Evolutionary conservation across 2,888 invertebrate species (phyloP).

Genomic region (Polyommatus icarus): DNA sequence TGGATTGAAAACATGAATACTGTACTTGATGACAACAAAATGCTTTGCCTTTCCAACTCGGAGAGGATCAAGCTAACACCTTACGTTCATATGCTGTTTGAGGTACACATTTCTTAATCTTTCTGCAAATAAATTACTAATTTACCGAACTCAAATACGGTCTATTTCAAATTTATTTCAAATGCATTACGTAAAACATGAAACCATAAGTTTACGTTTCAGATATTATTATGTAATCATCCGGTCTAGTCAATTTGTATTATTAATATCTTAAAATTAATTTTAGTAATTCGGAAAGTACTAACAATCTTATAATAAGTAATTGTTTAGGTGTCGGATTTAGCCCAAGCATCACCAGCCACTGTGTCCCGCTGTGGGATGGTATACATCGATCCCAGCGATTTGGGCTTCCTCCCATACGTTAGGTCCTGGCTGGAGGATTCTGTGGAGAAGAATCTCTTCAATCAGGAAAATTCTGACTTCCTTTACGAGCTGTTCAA

Average conservation of each 20-base stretch:
- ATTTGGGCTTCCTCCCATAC: slow-evolving; percentile 89
- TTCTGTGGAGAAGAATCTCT: slow-evolving; percentile 70
- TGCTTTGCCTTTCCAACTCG: slow-evolving; percentile 94
- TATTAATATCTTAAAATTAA: too few species aligned
- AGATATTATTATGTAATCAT: too few species aligned
- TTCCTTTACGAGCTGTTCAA: slow-evolving; percentile 85
- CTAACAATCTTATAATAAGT: background rate
- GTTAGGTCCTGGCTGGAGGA: slow-evolving; percentile 88
- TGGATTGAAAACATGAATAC: slow-evolving; percentile 98
- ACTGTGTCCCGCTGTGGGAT: slow-evolving; percentile 92
- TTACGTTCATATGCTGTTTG: slow-evolving; percentile 94
- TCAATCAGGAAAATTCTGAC: slow-evolving; percentile 80
- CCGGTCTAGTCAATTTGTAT: too few species aligned
- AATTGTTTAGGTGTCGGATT: slow-evolving; percentile 82
- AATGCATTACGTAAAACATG: too few species aligned
- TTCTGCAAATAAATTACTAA: background rate
- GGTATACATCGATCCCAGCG: slow-evolving; percentile 94
- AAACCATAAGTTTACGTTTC: too few species aligned
- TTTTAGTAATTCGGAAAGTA: background rate
- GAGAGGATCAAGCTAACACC: slow-evolving; percentile 94
- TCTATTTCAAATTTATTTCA: too few species aligned
- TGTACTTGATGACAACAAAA: slow-evolving; percentile 95
- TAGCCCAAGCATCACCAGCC: slow-evolving; percentile 94
- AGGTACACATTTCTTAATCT: slow-evolving; percentile 64
- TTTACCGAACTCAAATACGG: too few species aligned